These are phyloP conservation scores for Xestia ashworthii DNA, from an alignment of 2,888 invertebrate species.

Conservation along the genomic window DNA sequence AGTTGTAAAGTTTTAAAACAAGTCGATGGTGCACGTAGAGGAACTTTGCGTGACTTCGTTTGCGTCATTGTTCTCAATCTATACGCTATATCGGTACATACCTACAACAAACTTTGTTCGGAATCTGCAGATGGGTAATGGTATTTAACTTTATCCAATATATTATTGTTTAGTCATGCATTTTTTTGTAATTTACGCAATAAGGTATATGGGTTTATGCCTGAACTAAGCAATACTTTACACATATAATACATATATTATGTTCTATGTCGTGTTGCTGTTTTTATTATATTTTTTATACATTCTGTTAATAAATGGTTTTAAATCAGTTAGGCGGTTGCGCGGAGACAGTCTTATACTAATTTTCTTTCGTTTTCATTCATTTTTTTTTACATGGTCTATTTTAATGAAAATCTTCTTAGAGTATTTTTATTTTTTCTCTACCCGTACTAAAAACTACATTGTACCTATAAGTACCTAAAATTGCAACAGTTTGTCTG, in stretches of 20 bases:
- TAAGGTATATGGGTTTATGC: too few relatives aligned
- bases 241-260: too few relatives aligned
- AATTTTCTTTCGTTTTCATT: not conserved
- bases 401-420: not conserved
- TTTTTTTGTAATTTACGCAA: too few relatives aligned
- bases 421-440: not conserved
- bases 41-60: slow-evolving; percentile 14
- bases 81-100: slow-evolving; percentile 2
- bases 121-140: not conserved
- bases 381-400: not conserved
- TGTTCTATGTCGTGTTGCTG: too few relatives aligned
- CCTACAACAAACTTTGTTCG: not conserved
- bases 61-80: slow-evolving; percentile 14
- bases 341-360: not conserved
- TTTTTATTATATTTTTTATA: too few relatives aligned
- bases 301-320: not conserved
- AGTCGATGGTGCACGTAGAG: not conserved
- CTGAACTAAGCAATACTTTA: too few relatives aligned
- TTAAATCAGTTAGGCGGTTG: not conserved
- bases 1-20: slow-evolving; percentile 6
- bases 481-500: not conserved
- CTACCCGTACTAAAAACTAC: not conserved
- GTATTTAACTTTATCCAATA: not conserved
- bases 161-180: not conserved
- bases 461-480: not conserved